phyloP scores from a whole-genome alignment of 2,797 vertebrate species.

The Poeciliopsis presidionis region DNA sequence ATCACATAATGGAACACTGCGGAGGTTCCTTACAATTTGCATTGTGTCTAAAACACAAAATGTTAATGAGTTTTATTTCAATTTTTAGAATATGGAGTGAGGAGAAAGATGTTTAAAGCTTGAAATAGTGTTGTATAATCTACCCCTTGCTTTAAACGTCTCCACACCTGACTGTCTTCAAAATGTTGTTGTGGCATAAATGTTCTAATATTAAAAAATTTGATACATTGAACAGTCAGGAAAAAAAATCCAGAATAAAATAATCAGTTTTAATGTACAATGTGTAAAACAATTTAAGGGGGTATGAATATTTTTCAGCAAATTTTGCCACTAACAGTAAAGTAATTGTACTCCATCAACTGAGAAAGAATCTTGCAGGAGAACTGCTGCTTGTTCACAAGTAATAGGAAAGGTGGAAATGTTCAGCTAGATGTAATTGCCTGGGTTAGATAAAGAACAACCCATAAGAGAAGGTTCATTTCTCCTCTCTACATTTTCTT shows the following conservation, averaged over 20 bases:
- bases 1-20: conserved; percentile 59
- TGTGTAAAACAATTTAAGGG: not conserved
- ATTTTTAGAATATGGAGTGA: not conserved
- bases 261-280: not conserved
- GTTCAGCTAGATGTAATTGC: conserved; percentile 59
- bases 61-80: conserved; percentile 31
- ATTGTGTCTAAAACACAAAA: conserved; percentile 47
- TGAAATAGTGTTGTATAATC: not conserved
- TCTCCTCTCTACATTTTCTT: conserved; percentile 24
- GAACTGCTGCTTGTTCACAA: conserved; percentile 36
- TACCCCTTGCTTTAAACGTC: not conserved
- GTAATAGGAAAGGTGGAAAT: conserved; percentile 45
- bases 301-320: conserved; percentile 11
- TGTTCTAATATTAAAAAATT: no score
- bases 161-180: not conserved
- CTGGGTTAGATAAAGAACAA: conserved; percentile 54
- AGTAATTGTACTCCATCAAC: conserved; percentile 54
- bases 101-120: not conserved
- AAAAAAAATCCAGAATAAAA: not conserved
- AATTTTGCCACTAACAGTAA: conserved; percentile 23
- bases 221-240: not conserved
- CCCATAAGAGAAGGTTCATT: conserved; percentile 51
- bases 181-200: not conserved
- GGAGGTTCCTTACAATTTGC: conserved; percentile 60
- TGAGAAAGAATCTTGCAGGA: conserved; percentile 44